phyloP scores from a whole-genome alignment of 2,797 vertebrate genomes.

The Hybognathus amarus region DNA sequence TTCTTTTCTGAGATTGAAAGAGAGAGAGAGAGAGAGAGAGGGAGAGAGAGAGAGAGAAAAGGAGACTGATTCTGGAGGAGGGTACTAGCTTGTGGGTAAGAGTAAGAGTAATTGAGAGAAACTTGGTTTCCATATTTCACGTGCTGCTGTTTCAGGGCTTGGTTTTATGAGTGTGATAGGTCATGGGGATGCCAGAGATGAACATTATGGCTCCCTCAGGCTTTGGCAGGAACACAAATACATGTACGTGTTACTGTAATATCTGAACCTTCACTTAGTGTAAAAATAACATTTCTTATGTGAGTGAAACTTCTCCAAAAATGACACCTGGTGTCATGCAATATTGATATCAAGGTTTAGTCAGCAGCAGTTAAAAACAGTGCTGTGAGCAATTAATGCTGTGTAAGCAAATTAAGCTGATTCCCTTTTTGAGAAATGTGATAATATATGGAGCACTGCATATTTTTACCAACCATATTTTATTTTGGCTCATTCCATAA shows the following conservation, averaged over 20 bases:
- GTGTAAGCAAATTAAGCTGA: constrained; percentile 30
- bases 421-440: constrained; percentile 22
- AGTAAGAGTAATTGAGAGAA: constrained; percentile 38
- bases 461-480: constrained; percentile 4
- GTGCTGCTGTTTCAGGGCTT: constrained; percentile 1
- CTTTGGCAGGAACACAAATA: constrained; percentile 64
- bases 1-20: not conserved
- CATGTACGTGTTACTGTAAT: constrained; percentile 54
- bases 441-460: not conserved
- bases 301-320: constrained; percentile 68
- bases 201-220: constrained; percentile 66
- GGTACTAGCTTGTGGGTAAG: constrained; percentile 25
- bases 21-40: not conserved
- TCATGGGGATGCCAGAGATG: constrained; percentile 26
- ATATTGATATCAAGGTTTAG: constrained; percentile 45
- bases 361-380: constrained; percentile 47
- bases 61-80: constrained; percentile 2
- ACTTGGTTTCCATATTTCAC: constrained; percentile 13
- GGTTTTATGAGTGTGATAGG: not conserved
- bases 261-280: constrained; percentile 62
- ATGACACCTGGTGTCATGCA: constrained; percentile 52
- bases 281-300: constrained; percentile 64
- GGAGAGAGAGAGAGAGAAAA: not conserved
- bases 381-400: constrained; percentile 9
- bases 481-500: constrained; percentile 2